phyloP scores from a whole-genome alignment of 2,888 invertebrate species.

The Trichogramma dendrolimi region DNA sequence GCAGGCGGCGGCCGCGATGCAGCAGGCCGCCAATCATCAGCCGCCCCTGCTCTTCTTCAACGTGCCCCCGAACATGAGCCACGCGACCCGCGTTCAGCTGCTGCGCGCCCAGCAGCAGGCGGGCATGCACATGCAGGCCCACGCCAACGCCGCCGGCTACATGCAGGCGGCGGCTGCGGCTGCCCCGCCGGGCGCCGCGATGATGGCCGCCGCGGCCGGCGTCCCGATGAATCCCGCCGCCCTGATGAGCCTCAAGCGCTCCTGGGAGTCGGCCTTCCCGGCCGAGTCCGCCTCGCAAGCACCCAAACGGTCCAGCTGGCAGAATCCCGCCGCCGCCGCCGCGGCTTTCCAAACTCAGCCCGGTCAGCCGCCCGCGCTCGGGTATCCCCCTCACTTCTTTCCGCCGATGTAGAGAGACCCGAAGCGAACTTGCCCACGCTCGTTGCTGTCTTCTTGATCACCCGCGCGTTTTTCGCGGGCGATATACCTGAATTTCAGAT shows the following conservation, averaged over 20 bases:
- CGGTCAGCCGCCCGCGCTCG: slow-evolving; percentile 53
- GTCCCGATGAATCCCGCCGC: slow-evolving; percentile 49
- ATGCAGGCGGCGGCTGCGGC: slow-evolving; percentile 32
- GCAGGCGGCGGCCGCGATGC: slow-evolving; percentile 62
- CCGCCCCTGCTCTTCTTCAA: slow-evolving; percentile 48
- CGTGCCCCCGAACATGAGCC: slow-evolving; percentile 40
- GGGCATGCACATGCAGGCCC: slow-evolving; percentile 38
- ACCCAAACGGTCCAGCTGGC: slow-evolving; percentile 47
- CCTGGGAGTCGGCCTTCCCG: slow-evolving; percentile 70
- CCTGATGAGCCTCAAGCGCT: slow-evolving; percentile 60
- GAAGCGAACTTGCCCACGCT: neutral
- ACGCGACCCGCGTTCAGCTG: neutral
- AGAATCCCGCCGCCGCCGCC: slow-evolving; percentile 43
- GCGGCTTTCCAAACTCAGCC: slow-evolving; percentile 35
- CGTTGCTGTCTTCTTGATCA: too few species aligned
- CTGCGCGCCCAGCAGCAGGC: slow-evolving; percentile 22
- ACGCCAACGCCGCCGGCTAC: slow-evolving; percentile 43
- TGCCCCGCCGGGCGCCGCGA: slow-evolving; percentile 46
- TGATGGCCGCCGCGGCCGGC: slow-evolving; percentile 40
- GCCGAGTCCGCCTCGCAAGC: slow-evolving; percentile 46
- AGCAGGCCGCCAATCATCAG: slow-evolving; percentile 47
- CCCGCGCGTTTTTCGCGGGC: too few species aligned
- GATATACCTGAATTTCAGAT: too few species aligned
- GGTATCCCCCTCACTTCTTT: slow-evolving; percentile 58
- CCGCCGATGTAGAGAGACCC: slow-evolving; percentile 41